phyloP scores from a whole-genome alignment of 2,113 vertebrate genomes.

The Platysternon megacephalum region DNA sequence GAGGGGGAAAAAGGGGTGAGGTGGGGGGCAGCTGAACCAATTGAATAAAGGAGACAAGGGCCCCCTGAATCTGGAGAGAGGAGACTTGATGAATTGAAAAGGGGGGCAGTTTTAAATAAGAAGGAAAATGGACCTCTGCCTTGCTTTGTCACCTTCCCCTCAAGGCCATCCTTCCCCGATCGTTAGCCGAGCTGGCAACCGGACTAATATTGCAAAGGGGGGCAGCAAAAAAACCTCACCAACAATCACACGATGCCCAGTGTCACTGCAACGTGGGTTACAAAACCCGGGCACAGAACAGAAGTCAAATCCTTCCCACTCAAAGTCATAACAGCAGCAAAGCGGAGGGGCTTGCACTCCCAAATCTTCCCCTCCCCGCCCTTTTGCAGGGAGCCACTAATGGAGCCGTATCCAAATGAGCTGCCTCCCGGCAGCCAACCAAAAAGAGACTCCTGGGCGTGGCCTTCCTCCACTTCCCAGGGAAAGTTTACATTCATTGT shows the following conservation, averaged over 20 bases:
- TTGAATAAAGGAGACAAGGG: neutral
- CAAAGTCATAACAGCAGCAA: neutral
- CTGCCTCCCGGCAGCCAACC: conserved; percentile 8
- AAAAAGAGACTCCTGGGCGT: neutral
- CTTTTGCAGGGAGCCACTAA: conserved; percentile 10
- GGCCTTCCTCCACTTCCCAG: neutral
- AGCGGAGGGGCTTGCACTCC: neutral
- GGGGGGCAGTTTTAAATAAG: neutral
- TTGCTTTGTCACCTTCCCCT: neutral
- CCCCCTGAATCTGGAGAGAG: neutral
- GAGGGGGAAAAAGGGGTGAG: neutral
- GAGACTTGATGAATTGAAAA: neutral
- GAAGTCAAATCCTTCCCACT: neutral
- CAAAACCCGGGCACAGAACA: neutral
- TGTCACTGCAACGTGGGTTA: neutral
- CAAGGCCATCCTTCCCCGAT: neutral
- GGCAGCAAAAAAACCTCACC: neutral
- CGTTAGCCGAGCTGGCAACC: neutral
- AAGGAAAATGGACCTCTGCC: neutral
- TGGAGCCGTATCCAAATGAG: conserved; percentile 47
- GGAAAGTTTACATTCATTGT: conserved; percentile 67
- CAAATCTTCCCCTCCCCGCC: neutral
- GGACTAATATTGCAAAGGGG: neutral
- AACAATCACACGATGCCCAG: neutral
- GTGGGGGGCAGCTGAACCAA: neutral